Base-by-base conservation (phyloP, 1,140 invertebrate genomes). In the Pissodes strobi region DNA sequence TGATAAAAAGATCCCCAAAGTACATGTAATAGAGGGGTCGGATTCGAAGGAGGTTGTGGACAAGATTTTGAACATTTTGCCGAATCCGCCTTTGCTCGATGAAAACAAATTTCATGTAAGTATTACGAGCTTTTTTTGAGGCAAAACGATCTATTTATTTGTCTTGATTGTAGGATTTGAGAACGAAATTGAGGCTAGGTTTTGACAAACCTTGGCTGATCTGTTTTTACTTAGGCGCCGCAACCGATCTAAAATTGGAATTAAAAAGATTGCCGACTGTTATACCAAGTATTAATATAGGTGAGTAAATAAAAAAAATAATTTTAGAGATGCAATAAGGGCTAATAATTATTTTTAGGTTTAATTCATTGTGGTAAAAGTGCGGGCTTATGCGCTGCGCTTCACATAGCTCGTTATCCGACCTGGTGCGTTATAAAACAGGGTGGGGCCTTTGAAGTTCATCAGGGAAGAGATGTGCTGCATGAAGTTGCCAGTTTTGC, bases 401-500 rank as follows among this genome's bases (percentile, higher is more conserved):
- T 84, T 10, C 80, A 83, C 59, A 78, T 87, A 8, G 78, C 77
- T 46, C 86, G 86, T 64, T 89, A 88, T 77, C 90, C 90, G 9
- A 79, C 83, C 25, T 90, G 90, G 82, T 83, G 85, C 22, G 80
- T 92, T 12, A 83, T 92, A 66, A 91, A 91, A 74, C 73, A 80
- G 18, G 84, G 83, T 23, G 88, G 88, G 37, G 87, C 86, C 13
- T 86, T 88, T 76, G 89, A 92, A 78, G 78, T 90, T 34, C 82
- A 88, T 74, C 86, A 90, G 76, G 90, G 88, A 13, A 82, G 86
- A 61, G 75, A 81, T 45, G 82, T 81, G 15, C 80, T 88, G 3
- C 84, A 87, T 72, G 87, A 90, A 74, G 77, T 91, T 9, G 82
- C 85, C 2, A 83, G 81, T 17, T 93, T 93, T 82, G 85, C 86